These are phyloP conservation scores for Dendrolimus pini DNA, from an alignment of 2,888 invertebrate species.

Conservation along the genomic window DNA sequence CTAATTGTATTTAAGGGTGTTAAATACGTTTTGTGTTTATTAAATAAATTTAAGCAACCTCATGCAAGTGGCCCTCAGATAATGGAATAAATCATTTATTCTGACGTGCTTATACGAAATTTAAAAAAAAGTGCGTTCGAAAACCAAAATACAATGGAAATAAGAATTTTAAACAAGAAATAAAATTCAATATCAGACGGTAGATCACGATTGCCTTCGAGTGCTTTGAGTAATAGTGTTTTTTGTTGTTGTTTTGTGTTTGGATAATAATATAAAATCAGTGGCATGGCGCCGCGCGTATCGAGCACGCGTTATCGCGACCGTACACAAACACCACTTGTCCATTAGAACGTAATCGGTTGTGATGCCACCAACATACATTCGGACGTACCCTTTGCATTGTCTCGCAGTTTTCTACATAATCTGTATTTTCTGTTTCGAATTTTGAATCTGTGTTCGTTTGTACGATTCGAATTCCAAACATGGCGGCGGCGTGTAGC, in stretches of 20 bases:
- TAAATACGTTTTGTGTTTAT: too few relatives aligned
- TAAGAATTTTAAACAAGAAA: conserved; percentile 17
- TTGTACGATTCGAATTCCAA: neutral
- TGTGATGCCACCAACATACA: conserved; percentile 71
- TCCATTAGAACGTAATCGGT: conserved; percentile 77
- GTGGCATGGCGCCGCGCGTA: conserved; percentile 73
- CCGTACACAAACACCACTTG: conserved; percentile 72
- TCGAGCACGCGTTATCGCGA: conserved; percentile 63
- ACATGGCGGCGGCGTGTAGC: neutral
- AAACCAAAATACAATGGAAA: conserved; percentile 8
- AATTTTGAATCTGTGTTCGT: neutral
- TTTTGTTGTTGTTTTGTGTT: conserved; percentile 24
- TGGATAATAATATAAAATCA: conserved; percentile 42
- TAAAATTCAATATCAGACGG: conserved; percentile 35
- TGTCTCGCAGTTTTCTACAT: conserved; percentile 44
- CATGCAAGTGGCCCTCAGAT: too few relatives aligned
- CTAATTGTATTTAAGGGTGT: too few relatives aligned
- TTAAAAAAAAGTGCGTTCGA: too few relatives aligned
- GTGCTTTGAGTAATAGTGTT: conserved; percentile 29
- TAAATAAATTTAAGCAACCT: too few relatives aligned
- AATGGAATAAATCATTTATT: too few relatives aligned
- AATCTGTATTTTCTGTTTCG: conserved; percentile 21
- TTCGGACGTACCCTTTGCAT: conserved; percentile 40
- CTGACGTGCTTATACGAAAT: too few relatives aligned
- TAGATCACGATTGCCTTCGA: conserved; percentile 41